Conservation (phyloP, 2,113 vertebrate species). For the Peromyscus californicus region DNA sequence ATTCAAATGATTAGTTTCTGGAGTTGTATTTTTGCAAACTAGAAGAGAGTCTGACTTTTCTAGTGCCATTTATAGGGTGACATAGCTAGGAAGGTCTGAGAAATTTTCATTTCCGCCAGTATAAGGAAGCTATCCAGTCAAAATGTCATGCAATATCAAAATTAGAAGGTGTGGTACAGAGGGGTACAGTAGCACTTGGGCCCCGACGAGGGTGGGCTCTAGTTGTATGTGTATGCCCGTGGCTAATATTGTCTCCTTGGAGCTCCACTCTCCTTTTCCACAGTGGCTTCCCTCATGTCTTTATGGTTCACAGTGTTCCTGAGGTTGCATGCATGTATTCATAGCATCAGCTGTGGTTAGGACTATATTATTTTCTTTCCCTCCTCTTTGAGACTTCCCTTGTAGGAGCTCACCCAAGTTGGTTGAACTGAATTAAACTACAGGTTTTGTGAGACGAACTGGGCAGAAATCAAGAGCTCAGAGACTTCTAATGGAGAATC, state of each 20-base stretch:
- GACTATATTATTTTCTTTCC: neutral
- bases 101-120: constrained; percentile 13
- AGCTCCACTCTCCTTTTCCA: neutral
- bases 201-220: neutral
- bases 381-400: neutral
- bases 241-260: neutral
- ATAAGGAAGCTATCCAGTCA: constrained; percentile 49
- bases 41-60: constrained; percentile 24
- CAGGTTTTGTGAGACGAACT: constrained; percentile 13
- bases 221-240: neutral
- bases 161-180: constrained; percentile 2
- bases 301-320: neutral
- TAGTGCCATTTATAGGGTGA: constrained; percentile 3
- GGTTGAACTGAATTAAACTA: constrained; percentile 60
- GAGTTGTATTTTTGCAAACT: constrained; percentile 10
- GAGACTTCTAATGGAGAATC: constrained; percentile 48
- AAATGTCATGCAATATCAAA: constrained; percentile 50
- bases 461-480: constrained; percentile 29
- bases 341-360: neutral
- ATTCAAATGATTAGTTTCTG: constrained; percentile 33
- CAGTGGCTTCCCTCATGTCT: neutral
- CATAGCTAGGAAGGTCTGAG: neutral
- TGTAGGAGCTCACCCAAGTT: constrained; percentile 52
- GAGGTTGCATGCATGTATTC: neutral
- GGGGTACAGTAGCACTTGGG: neutral